Evolutionary conservation across 2,113 vertebrate species (phyloP).

Genomic region (Laticauda laticaudata): DNA sequence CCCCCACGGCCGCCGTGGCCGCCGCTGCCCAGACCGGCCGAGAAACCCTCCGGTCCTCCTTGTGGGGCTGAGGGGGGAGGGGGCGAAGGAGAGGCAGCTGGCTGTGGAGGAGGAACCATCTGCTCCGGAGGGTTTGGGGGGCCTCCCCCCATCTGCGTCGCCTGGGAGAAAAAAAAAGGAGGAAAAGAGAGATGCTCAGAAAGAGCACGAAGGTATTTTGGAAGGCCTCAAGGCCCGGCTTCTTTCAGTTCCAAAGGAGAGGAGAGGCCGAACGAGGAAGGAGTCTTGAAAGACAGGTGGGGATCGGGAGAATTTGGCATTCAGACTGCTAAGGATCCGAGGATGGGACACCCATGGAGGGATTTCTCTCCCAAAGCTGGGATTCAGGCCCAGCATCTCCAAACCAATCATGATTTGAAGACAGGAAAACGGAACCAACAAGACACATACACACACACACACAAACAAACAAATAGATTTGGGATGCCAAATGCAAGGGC

Average conservation of each 20-base stretch:
- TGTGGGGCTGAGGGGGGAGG: constrained; percentile 39
- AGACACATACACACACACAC: background rate
- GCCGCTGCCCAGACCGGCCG: constrained; percentile 45
- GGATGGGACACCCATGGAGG: background rate
- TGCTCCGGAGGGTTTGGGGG: constrained; percentile 37
- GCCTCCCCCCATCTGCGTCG: constrained; percentile 52
- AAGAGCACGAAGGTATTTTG: background rate
- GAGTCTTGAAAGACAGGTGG: background rate
- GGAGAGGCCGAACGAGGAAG: background rate
- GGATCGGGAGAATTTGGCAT: background rate
- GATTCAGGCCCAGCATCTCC: background rate
- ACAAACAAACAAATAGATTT: background rate
- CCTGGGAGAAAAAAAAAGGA: constrained; percentile 18
- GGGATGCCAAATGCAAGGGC: background rate
- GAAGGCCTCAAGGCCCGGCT: background rate
- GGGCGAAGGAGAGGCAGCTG: constrained; percentile 29
- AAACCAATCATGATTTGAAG: background rate
- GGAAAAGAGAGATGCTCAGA: background rate
- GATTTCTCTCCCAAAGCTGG: background rate
- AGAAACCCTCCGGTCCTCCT: constrained; percentile 39
- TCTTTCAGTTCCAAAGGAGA: background rate
- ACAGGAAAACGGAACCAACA: background rate
- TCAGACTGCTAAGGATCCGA: background rate
- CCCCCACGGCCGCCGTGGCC: constrained; percentile 61
- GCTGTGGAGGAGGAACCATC: background rate